Base-by-base conservation (phyloP, 2,888 invertebrate species). In the Oxyscelio sp. region DNA sequence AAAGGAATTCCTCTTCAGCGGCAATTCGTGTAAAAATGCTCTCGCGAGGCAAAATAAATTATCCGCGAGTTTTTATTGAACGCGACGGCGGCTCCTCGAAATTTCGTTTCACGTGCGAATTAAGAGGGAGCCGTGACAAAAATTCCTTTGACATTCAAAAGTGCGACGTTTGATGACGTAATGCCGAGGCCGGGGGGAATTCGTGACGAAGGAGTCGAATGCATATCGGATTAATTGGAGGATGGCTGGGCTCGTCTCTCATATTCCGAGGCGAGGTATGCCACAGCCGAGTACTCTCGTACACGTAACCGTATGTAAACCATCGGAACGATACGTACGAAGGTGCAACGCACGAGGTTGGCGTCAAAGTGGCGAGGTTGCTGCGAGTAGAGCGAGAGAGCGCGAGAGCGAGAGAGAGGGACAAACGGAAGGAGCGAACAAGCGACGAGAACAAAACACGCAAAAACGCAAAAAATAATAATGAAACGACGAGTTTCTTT, bases 261-360 rank as follows among this genome's bases (percentile, higher is more conserved):
- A 63, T 70, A 78, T 70, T 70, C 70, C 75, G 56, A 75, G 74
- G 52, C 66, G 38, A 61, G 82, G 61, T 45, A 61, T 61, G n/a
- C n/a, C n/a, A n/a, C n/a, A n/a, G 80, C 59, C 43, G 63, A 40
- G 58, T 52, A 43, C 70, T 63, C 52, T 52, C 19, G 45, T 45
- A 61, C 73, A 59, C 73, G 73, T 74, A 61, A 70, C 81, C 71
- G 24, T 77, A 83, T 63, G 83, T 77, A 83, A 83, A 83, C 65
- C 58, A n/a, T n/a, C n/a, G n/a, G n/a, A n/a, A n/a, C n/a, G n/a
- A 68, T 83, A 83, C 83, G 73, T 61, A 43, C 63, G 66, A 65
- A 79, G 71, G 79, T 79, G 83, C 83, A 83, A 78, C 70, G 83
- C 78, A 83, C 83, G 78, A 79, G 73, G 74, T 68, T 83, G 83